A percentile compares a stretch with the other conserved stretches of the same genome.
Evolutionary conservation across 2,888 invertebrate genomes (phyloP).

Genomic region (Calameuta idolon): DNA sequence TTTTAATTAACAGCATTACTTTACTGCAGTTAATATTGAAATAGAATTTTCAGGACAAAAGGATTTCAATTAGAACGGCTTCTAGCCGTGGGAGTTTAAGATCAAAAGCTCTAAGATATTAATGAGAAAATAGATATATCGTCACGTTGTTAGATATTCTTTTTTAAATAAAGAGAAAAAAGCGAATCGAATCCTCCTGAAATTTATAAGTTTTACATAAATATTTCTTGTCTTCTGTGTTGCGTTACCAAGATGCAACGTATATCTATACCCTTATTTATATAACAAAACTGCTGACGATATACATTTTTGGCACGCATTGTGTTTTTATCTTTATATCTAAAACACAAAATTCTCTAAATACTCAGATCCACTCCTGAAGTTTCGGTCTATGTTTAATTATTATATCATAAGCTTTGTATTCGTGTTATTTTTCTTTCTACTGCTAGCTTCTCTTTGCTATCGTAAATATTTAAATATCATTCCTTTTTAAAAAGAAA

Average conservation of each 20-base stretch:
- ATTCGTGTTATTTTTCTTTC: not conserved
- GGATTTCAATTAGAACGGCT: not conserved
- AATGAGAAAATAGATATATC: not conserved
- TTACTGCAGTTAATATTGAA: not conserved
- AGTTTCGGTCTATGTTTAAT: not conserved
- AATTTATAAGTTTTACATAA: not conserved
- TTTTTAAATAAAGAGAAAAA: not conserved
- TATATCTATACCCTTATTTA: not conserved
- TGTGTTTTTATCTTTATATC: not conserved
- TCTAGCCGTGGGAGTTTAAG: not conserved
- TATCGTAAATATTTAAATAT: too few species aligned
- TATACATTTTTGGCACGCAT: conserved; percentile 3
- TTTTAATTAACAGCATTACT: not conserved
- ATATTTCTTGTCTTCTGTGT: not conserved
- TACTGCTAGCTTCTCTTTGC: not conserved
- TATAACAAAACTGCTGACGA: not conserved
- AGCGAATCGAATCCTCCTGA: not conserved
- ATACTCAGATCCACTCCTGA: not conserved
- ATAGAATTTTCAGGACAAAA: not conserved
- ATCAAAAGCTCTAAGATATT: not conserved
- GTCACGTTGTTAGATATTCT: not conserved
- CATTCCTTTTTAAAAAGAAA: too few species aligned
- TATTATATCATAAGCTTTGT: not conserved
- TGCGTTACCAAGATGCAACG: not conserved
- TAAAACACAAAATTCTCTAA: not conserved